A percentile compares a stretch with the other conserved stretches of the same genome.
Evolutionary conservation across 2,888 invertebrate genomes (phyloP).

Genomic region (Drosophila diplacantha): DNA sequence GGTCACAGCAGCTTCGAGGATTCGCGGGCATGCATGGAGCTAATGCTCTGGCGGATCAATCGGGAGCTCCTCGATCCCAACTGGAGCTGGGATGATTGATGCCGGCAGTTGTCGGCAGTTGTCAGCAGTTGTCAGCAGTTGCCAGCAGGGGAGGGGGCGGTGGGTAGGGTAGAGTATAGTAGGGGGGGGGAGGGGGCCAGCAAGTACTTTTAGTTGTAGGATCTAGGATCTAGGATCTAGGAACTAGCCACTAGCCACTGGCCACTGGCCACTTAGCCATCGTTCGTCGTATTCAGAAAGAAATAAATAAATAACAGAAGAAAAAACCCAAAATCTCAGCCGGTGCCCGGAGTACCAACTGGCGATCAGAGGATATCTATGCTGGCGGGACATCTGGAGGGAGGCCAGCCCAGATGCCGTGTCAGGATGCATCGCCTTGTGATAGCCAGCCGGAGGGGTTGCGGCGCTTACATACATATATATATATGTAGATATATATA

Average conservation of each 20-base stretch:
- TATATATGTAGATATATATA: not conserved
- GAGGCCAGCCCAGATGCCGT: not conserved
- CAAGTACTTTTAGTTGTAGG: constrained; percentile 36
- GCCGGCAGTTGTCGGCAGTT: not conserved
- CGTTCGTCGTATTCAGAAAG: constrained; percentile 6
- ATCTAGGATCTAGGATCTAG: constrained; percentile 10
- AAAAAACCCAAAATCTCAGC: constrained; percentile 17
- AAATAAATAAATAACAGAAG: not conserved
- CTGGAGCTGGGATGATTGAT: constrained; percentile 50
- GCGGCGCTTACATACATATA: constrained; percentile 6
- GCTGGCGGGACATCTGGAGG: constrained; percentile 6
- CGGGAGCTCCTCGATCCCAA: constrained; percentile 59
- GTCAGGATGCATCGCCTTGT: not conserved
- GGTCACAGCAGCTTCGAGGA: constrained; percentile 97
- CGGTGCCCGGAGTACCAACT: constrained; percentile 9
- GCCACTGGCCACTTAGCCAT: constrained; percentile 11
- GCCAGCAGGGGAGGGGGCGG: not conserved
- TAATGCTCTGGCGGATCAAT: constrained; percentile 88
- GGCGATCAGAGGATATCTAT: constrained; percentile 13
- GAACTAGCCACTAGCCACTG: not conserved
- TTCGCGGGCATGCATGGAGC: constrained; percentile 91
- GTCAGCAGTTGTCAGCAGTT: too few relatives aligned
- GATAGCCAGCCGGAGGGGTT: constrained; percentile 14
- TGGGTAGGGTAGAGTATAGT: not conserved
- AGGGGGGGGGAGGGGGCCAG: constrained; percentile 26